These are phyloP conservation scores for Acanthopleura granulata DNA, from an alignment of 2,888 invertebrate species.

Conservation along the genomic window DNA sequence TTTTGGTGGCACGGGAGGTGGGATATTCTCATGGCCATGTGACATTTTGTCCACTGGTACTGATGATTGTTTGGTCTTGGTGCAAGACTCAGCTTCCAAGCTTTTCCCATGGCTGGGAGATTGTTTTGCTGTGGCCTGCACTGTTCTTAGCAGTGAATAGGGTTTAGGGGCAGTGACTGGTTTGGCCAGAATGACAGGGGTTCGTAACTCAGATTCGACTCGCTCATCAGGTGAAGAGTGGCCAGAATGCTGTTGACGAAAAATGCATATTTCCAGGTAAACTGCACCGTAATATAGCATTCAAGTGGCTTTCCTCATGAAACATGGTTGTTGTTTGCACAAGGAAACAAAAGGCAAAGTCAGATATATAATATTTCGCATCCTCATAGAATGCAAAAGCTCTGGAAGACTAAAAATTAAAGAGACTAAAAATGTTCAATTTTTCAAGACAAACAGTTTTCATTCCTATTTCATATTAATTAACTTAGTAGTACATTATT, in stretches of 20 bases:
- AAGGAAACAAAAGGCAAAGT: no score
- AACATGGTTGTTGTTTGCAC: no score
- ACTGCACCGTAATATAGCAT: background rate
- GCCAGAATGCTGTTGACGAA: background rate
- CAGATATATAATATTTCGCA: no score
- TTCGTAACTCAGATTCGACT: background rate
- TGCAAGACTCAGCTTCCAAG: background rate
- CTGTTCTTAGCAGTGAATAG: constrained; percentile 4
- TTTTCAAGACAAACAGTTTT: no score
- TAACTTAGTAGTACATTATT: no score
- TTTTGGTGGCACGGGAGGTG: constrained; percentile 44
- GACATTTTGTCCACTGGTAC: background rate
- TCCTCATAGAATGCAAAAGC: no score
- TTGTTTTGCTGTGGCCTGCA: background rate
- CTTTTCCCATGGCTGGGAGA: background rate
- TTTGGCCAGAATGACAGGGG: background rate
- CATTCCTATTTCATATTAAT: no score
- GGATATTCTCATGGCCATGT: constrained; percentile 26
- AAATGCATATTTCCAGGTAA: background rate
- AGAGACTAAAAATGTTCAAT: no score
- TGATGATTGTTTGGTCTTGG: background rate
- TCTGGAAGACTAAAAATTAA: no score
- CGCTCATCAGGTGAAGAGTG: background rate
- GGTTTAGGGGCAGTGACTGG: background rate
- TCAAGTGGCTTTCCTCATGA: no score